Evolutionary conservation across 2,113 vertebrate genomes (phyloP).

Genomic region (Semicossyphus pulcher): DNA sequence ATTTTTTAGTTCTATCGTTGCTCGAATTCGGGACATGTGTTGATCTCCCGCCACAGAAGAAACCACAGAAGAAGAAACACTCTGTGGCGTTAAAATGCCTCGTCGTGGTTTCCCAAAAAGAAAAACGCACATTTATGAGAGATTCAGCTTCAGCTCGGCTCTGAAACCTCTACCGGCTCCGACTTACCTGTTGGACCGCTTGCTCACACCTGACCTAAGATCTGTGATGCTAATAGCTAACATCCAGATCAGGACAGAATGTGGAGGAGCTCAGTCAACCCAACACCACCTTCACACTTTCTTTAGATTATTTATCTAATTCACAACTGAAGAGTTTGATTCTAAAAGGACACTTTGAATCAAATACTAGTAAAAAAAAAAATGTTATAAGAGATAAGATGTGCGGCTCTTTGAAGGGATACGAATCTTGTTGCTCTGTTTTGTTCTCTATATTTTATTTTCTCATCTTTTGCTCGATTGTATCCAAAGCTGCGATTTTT

Average conservation of each 20-base stretch:
- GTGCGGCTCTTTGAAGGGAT: too few relatives aligned
- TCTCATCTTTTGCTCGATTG: too few relatives aligned
- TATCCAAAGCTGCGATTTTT: too few relatives aligned
- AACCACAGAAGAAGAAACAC: neutral
- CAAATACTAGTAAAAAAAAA: too few relatives aligned
- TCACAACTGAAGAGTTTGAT: constrained; percentile 5
- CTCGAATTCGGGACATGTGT: too few relatives aligned
- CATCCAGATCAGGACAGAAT: neutral
- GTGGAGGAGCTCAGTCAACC: constrained; percentile 5
- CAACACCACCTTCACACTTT: neutral
- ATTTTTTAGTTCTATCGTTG: too few relatives aligned
- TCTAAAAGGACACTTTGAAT: neutral
- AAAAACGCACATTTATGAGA: neutral
- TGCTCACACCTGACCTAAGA: constrained; percentile 1
- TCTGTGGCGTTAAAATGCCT: too few relatives aligned
- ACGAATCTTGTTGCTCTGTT: too few relatives aligned
- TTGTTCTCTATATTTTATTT: too few relatives aligned
- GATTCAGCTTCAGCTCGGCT: neutral
- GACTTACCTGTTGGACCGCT: constrained; percentile 31
- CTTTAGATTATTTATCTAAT: neutral
- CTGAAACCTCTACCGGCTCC: neutral
- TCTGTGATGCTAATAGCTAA: constrained; percentile 2
- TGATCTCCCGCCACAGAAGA: too few relatives aligned
- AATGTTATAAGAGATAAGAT: too few relatives aligned
- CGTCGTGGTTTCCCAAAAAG: neutral